Evolutionary conservation across 2,797 vertebrate species (phyloP).

Genomic region (Tapera naevia): DNA sequence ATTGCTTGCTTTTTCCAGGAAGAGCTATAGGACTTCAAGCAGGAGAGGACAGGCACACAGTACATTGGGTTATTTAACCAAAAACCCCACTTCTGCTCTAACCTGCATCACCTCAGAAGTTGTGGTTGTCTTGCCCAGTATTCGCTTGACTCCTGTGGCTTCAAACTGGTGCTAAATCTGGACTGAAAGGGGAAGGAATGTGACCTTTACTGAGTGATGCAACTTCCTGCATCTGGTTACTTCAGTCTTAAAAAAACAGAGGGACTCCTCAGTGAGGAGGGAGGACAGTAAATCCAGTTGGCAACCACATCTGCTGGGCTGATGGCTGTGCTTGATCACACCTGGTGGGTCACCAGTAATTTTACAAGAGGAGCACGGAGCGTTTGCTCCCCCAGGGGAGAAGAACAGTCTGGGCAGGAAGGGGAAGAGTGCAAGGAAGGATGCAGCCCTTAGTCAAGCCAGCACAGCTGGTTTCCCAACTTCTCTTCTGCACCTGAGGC

Average conservation of each 20-base stretch:
- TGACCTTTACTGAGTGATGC: constrained; percentile 8
- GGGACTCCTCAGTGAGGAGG: not conserved
- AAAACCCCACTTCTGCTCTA: not conserved
- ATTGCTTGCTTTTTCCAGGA: not conserved
- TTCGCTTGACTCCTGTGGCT: constrained; percentile 4
- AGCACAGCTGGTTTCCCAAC: not conserved
- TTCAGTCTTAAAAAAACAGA: not conserved
- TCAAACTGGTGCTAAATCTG: constrained; percentile 46
- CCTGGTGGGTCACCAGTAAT: not conserved
- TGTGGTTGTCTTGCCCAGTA: not conserved
- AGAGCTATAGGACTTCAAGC: not conserved
- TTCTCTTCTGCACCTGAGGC: constrained; percentile 16
- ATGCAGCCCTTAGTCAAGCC: not conserved
- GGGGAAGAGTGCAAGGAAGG: constrained; percentile 32
- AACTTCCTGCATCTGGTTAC: constrained; percentile 32
- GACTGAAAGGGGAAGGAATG: constrained; percentile 34
- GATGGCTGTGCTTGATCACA: not conserved
- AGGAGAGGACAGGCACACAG: not conserved
- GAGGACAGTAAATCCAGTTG: not conserved
- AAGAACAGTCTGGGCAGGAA: constrained; percentile 36
- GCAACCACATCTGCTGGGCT: not conserved
- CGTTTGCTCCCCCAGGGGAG: not conserved
- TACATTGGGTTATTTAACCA: not conserved
- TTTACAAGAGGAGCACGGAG: not conserved
- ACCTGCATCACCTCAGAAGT: not conserved